Conservation (phyloP, 2,888 invertebrate genomes). For the Thymelicus acteon region DNA sequence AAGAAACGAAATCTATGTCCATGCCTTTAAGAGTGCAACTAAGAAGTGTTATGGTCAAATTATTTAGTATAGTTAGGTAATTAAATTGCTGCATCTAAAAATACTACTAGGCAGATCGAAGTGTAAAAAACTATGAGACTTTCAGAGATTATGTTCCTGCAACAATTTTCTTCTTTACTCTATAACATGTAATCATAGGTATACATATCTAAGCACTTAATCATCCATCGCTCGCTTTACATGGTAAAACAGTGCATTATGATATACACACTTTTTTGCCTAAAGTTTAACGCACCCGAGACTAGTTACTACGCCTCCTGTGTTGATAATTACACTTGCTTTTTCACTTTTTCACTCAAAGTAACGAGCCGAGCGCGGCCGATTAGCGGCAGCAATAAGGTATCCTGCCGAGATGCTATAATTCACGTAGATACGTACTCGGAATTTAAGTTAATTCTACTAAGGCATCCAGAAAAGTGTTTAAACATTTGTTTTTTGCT, state of each 20-base stretch:
- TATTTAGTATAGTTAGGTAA: too few relatives aligned
- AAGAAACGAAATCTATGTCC: too few relatives aligned
- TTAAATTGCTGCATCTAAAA: too few relatives aligned
- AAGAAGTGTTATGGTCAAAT: too few relatives aligned
- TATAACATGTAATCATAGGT: not conserved
- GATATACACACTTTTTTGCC: slow-evolving; percentile 35
- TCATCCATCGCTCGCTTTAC: slow-evolving; percentile 18
- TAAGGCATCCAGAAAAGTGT: not conserved
- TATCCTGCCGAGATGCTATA: slow-evolving; percentile 6
- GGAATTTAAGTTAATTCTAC: slow-evolving; percentile 3
- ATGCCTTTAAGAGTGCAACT: too few relatives aligned
- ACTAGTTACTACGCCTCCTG: slow-evolving; percentile 33
- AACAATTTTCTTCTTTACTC: not conserved
- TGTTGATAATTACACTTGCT: slow-evolving; percentile 32
- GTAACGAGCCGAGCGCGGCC: slow-evolving; percentile 1
- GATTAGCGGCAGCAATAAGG: slow-evolving; percentile 21
- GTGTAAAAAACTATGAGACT: too few relatives aligned
- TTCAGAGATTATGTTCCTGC: not conserved
- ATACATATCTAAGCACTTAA: slow-evolving; percentile 6
- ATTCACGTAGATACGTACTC: not conserved
- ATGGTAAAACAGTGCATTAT: slow-evolving; percentile 25
- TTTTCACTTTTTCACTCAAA: slow-evolving; percentile 31
- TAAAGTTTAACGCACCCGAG: slow-evolving; percentile 29
- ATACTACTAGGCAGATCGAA: too few relatives aligned
- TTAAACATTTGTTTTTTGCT: not conserved